These are phyloP conservation scores for Eupithecia pulchellata DNA, from an alignment of 2,888 invertebrate species.

Conservation along the genomic window DNA sequence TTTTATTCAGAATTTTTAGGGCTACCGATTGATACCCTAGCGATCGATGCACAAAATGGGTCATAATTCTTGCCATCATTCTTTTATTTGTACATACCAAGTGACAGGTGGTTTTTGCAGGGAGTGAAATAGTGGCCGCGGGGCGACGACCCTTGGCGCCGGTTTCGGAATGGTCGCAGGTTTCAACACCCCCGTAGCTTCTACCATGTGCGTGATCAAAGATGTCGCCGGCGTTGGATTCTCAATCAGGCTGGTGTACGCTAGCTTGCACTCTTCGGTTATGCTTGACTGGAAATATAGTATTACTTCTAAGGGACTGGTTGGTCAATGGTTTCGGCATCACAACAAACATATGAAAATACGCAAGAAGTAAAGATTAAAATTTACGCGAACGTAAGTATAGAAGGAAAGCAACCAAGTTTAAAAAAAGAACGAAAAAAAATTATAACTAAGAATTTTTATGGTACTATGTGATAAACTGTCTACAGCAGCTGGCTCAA, in stretches of 20 bases:
- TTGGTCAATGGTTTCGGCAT: neutral
- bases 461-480: too few relatives aligned
- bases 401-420: slow-evolving; percentile 1
- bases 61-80: too few relatives aligned
- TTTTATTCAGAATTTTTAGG: too few relatives aligned
- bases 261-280: slow-evolving; percentile 95
- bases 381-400: neutral
- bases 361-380: neutral
- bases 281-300: slow-evolving; percentile 89
- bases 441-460: too few relatives aligned
- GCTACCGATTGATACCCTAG: too few relatives aligned
- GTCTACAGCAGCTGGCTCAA: too few relatives aligned
- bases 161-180: slow-evolving; percentile 54
- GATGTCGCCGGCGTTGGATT: slow-evolving; percentile 80
- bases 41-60: too few relatives aligned
- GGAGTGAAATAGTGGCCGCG: slow-evolving; percentile 54
- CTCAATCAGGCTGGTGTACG: slow-evolving; percentile 96
- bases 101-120: slow-evolving; percentile 53
- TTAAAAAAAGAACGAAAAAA: too few relatives aligned
- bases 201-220: slow-evolving; percentile 60
- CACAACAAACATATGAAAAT: neutral
- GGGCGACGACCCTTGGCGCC: slow-evolving; percentile 42
- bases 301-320: neutral
- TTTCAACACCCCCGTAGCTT: slow-evolving; percentile 46
- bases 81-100: slow-evolving; percentile 52